Evolutionary conservation across 92 coral and sea anemone genomes (phyloP), one percentile per base, ranked within the genome.

Genomic region (Epizoanthus rinbou): DNA sequence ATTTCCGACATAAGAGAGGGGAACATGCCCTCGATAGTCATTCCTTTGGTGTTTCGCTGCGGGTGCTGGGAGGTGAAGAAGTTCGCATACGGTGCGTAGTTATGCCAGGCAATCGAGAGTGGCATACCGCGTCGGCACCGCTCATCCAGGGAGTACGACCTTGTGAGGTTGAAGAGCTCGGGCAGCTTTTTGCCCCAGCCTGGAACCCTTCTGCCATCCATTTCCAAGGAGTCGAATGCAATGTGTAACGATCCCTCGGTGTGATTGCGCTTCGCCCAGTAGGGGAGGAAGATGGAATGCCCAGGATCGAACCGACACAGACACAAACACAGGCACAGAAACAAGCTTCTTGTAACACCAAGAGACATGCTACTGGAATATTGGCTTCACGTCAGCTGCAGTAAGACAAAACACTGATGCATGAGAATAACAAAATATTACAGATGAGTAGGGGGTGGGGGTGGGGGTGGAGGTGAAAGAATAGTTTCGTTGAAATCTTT

Each of bases 91-190:
- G 97, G 97, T 5, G 94, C 68, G 79, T 88, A 93, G 25, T 37
- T 82, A 83, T 93, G 97, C 97, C 97, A 93, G 16, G 97, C 94
- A 67, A 93, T 84, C 52, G 97, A 93, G 35, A 93, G 60, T 0
- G 94, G 91, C 90, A 91, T 21, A 3, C 97, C 97, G 10, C 68
- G 64, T 57, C 62, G 73, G 56, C 97, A 93, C 28, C 97, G 85
- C 63, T 93, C 88, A 58, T 93, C 97, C 11, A 93, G 74, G 25
- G 94, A 88, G 28, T 80, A 66, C 23, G 73, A 45, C 21, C 59
- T 73, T 21, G 90, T 73, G 39, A 89, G 69, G 37, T 84, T 88
- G 11, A 31, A 15, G 62, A 82, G 80, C 56, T 68, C 64, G 11
- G 78, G 81, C 22, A 90, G 54, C 25, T 64, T 83, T 53, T 22